Evolutionary conservation across 2,888 invertebrate genomes (phyloP).

Genomic region (Empis livida): DNA sequence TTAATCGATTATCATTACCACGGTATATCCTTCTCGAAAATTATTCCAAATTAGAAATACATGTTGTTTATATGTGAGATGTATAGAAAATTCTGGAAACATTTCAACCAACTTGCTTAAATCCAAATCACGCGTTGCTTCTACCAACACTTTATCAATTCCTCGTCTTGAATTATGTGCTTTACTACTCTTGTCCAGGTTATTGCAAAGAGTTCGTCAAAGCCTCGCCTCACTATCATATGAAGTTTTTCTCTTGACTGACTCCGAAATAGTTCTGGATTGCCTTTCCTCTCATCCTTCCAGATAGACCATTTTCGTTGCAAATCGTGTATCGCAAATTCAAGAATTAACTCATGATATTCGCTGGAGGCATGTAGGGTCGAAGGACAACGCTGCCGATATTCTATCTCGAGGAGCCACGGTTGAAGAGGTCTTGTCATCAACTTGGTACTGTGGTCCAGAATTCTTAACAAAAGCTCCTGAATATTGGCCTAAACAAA

Average conservation of each 20-base stretch:
- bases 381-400: conserved; percentile 21
- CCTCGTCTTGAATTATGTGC: background rate
- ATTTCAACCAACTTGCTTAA: background rate
- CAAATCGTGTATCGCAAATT: background rate
- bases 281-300: conserved; percentile 10
- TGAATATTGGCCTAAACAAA: background rate
- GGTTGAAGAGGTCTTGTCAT: background rate
- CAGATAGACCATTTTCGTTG: conserved; percentile 11
- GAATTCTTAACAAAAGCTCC: background rate
- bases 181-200: background rate
- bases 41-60: background rate
- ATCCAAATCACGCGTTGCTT: background rate
- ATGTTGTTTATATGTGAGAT: background rate
- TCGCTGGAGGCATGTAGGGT: conserved; percentile 18
- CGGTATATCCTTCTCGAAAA: too few species aligned
- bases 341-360: background rate
- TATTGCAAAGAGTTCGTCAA: background rate
- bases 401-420: conserved; percentile 18
- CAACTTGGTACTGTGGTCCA: conserved; percentile 1
- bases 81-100: background rate
- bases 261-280: conserved; percentile 7
- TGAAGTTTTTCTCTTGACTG: background rate
- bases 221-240: background rate
- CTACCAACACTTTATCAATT: background rate
- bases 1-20: too few species aligned